Evolutionary conservation across 2,888 invertebrate genomes (phyloP), one percentile per base, ranked within the genome.

Genomic region (Vandiemenella viatica): DNA sequence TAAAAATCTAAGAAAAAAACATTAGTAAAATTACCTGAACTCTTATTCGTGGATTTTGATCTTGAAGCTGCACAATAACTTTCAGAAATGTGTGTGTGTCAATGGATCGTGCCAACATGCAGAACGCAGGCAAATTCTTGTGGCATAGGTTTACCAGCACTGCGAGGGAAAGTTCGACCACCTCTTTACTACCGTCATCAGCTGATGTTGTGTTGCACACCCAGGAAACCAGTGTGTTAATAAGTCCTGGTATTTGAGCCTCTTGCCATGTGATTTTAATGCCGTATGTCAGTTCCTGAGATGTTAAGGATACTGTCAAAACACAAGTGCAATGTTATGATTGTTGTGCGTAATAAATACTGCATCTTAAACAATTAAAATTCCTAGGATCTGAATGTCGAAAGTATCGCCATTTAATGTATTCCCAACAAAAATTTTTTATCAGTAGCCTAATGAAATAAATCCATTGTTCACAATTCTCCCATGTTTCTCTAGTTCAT

Each of bases 211-310:
- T 73, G 23, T 75, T 74, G 0, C 64, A 66, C 44, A 83, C 74
- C 74, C 80, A 80, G 21, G 77, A 74, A 0, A 80, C 77, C 1
- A 86, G 64, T 17, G 74, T 76, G 48, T 77, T 73, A 64, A 86
- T 75, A 8, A 87, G 66, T 52, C 74, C 71, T 0, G 77, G 66
- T 38, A 87, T 67, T 62, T 85, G 80, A 0, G 84, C 80, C 59
- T 86, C 83, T 62, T 84, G 83, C 84, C 85, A 86, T 7, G 76
- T 77, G 20, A 87, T 82, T 62, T 77, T 79, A 16, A 85, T 80
- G 20, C 84, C 85, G 57, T 83, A 84, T 0, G 85, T 83, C 50
- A 87, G 69, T 60, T 84, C 83, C 74, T 84, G n/a, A n/a, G n/a
- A n/a, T n/a, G n/a, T n/a, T n/a, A n/a, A n/a, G n/a, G n/a, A n/a